Base-by-base conservation (phyloP, 2,888 invertebrate genomes). In the Ischnus inquisitorius region DNA sequence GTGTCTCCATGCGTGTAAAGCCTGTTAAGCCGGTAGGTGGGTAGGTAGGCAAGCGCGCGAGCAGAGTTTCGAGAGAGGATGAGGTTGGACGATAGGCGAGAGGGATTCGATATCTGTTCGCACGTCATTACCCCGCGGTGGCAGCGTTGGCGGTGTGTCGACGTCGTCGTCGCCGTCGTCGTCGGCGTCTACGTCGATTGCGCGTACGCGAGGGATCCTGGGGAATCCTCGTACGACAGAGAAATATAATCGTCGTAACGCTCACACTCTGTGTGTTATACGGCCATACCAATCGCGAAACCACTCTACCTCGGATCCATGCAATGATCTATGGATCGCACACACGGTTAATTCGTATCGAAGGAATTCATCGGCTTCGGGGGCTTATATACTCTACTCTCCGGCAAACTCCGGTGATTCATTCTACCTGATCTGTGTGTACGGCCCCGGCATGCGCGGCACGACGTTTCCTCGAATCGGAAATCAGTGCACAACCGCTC, bases 21-120 rank as follows among this genome's bases (percentile, higher is more conserved):
- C 85, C 85, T 85, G 85, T 88, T 88, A 85, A 88, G 88, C 87
- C 85, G 85, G 65, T 79, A 67, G 67, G 75, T 72, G 76, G 64
- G 75, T 69, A 71, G 74, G 68, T 57, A 28, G 48, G 68, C 34
- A 28, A 57, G 74, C 25, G 25, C 60, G 60, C 60, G 60, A 60
- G 60, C 22, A 64, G 69, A 69, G 68, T 67, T 22, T 34, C 51
- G 51, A 65, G 80, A 78, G 64, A 71, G 83, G 75, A 82, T 82
- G 86, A 80, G 80, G 84, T 72, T 71, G 83, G 60, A 79, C 82
- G 79, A 79, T 83, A 85, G 83, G 75, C 77, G 85, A 83, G 89
- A 92, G 91, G 92, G 92, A 92, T 92, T 91, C 91, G 93, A 92
- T 93, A 93, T 93, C 93, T 92, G 92, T 93, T 93, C 92, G 93